Evolutionary conservation across 1,140 invertebrate species (phyloP).

Genomic region (Megathymus violae): DNA sequence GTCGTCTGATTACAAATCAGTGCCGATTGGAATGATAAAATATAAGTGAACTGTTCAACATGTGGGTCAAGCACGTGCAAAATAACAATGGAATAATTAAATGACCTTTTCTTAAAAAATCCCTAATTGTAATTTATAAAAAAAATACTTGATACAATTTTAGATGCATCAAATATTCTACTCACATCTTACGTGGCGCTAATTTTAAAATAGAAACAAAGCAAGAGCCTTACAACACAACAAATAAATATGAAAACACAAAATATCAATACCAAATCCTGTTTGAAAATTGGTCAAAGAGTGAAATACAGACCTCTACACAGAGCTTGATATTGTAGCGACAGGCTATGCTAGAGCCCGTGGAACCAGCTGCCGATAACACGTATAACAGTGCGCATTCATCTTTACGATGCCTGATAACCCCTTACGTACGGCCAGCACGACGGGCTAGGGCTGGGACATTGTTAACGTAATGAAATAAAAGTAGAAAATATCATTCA

Average conservation of each 20-base stretch:
- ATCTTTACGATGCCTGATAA: conserved; percentile 38
- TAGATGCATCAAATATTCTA: too few relatives aligned
- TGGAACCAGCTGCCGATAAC: conserved; percentile 8
- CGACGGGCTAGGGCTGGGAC: conserved; percentile 26
- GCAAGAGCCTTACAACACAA: too few relatives aligned
- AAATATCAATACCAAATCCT: too few relatives aligned
- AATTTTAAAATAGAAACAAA: too few relatives aligned
- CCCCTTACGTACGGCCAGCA: conserved; percentile 19
- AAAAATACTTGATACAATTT: too few relatives aligned
- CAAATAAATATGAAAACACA: too few relatives aligned
- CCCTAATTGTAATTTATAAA: too few relatives aligned
- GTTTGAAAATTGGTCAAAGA: conserved; percentile 14
- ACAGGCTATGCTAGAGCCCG: not conserved
- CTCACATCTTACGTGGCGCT: too few relatives aligned
- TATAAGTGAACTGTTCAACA: conserved; percentile 1
- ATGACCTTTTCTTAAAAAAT: too few relatives aligned
- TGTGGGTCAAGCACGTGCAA: conserved; percentile 17
- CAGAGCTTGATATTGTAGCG: not conserved
- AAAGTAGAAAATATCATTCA: too few relatives aligned
- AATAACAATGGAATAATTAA: too few relatives aligned
- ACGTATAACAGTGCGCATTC: conserved; percentile 32
- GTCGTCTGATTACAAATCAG: conserved; percentile 17
- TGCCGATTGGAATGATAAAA: conserved; percentile 17
- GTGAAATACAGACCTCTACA: not conserved
- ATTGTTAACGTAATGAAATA: too few relatives aligned